These are phyloP conservation scores for Tricholauxania praeusta DNA, from an alignment of 2,888 invertebrate genomes.

Conservation along the genomic window DNA sequence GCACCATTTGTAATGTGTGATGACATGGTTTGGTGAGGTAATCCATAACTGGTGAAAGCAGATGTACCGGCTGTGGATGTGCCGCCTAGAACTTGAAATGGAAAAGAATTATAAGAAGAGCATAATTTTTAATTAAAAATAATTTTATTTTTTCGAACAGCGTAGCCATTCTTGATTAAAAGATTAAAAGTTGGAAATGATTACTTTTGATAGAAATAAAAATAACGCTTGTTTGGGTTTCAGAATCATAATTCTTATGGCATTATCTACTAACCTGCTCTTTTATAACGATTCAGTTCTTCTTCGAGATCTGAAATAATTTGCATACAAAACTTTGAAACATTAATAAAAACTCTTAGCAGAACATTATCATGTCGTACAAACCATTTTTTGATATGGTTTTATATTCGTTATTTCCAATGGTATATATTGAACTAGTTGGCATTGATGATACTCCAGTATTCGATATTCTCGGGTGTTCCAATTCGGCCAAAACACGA, in stretches of 20 bases:
- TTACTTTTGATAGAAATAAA: no score
- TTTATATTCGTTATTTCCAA: conserved; percentile 64
- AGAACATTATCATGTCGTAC: conserved; percentile 10
- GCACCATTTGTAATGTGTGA: conserved; percentile 54
- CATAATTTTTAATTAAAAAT: no score
- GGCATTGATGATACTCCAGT: conserved; percentile 61
- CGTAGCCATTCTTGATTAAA: no score
- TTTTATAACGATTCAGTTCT: conserved; percentile 65
- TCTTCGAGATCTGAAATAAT: conserved; percentile 59
- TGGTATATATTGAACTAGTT: conserved; percentile 61
- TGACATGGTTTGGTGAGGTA: conserved; percentile 25
- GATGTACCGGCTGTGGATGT: conserved; percentile 53
- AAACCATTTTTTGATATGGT: conserved; percentile 65
- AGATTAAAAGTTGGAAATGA: no score
- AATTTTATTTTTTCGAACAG: no score
- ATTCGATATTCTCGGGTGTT: conserved; percentile 77
- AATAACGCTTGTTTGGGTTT: no score
- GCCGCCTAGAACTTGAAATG: conserved; percentile 55
- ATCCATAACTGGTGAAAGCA: conserved; percentile 53
- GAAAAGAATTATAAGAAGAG: neutral
- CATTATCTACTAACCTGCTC: conserved; percentile 49
- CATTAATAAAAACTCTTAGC: neutral
- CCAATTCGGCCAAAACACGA: conserved; percentile 89
- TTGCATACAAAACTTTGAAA: neutral
- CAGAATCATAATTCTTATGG: neutral